A percentile compares a stretch with the other conserved stretches of the same genome.
Conservation (phyloP, 2,888 invertebrate species). For the Ceratothoa steindachneri region DNA sequence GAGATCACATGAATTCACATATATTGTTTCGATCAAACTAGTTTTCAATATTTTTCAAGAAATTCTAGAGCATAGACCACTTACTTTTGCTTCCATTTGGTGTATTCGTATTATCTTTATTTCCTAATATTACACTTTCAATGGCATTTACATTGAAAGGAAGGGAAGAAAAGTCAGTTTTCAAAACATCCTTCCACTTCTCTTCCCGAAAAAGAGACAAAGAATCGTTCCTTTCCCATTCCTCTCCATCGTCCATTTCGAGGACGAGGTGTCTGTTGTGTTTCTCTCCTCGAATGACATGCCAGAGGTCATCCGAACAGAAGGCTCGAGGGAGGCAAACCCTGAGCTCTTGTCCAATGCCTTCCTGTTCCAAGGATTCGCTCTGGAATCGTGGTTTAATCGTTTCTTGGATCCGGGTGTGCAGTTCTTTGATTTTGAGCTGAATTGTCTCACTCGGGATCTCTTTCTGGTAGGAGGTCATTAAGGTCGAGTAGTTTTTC, state of each 20-base stretch:
- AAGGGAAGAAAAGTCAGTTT: no score
- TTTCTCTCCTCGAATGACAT: neutral
- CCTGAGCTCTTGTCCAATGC: no score
- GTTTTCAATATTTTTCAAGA: no score
- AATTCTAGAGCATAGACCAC: no score
- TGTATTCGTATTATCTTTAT: no score
- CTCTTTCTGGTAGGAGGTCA: neutral
- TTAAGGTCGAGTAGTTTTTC: neutral
- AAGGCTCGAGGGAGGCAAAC: neutral
- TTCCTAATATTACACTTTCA: no score
- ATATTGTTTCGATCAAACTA: no score
- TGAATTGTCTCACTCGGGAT: neutral
- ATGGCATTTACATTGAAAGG: no score
- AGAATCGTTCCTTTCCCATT: neutral
- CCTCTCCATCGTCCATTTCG: neutral
- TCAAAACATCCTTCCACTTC: no score
- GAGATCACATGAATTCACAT: no score
- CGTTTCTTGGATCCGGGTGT: neutral
- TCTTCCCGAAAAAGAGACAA: neutral
- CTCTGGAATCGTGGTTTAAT: neutral
- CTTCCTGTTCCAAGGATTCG: neutral
- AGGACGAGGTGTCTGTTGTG: neutral
- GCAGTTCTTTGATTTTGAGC: neutral
- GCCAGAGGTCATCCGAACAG: neutral
- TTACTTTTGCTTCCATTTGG: no score